Base-by-base conservation (phyloP, 2,888 invertebrate genomes). In the Lamproptera curius region DNA sequence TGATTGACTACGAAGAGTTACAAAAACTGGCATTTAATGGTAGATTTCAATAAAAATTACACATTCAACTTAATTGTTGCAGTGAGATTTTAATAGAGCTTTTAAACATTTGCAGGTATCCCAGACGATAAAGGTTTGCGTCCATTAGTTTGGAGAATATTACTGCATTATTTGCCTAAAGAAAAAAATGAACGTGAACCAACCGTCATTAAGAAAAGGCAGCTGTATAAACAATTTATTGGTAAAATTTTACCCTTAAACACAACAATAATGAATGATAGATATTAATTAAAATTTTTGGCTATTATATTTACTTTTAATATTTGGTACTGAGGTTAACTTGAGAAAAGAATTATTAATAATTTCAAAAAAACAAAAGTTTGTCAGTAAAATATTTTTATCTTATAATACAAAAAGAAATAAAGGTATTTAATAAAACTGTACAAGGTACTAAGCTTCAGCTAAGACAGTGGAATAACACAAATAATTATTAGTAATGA, bases 121-220 rank as follows among this genome's bases (percentile, higher is more conserved):
- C 97, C 97, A 1, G 97, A 97, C 71, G 95, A 95, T 61, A 92
- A 92, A 58, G 95, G 96, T 1, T 87, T 93, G 51, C 89, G 97
- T 43, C 91, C 97, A 0, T 72, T 95, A 33, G 95, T 96, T 59
- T 98, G 98, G 97, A 95, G 94, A 81, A 82, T 97, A 14, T 80
- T 98, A 41, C 84, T 98, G 26, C 94, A 95, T 65, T 98, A 97
- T 71, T 84, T 98, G 54, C 95, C 96, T 0, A 77, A 90, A 4
- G 90, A 92, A 39, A 92, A 89, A 63, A 79, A 78, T 37, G 89
- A 89, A 50, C 95, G 96, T 94, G 82, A 90, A 10, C 76, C 90
- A 43, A 91, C 92, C 17, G 83, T 97, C 2, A 63, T 82, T 1
- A 92, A 93, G 59, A 96, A 97, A 68, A 89, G 97, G 49, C 90